Base-by-base conservation (phyloP, 1,140 invertebrate genomes). In the Drosophila arawakana region DNA sequence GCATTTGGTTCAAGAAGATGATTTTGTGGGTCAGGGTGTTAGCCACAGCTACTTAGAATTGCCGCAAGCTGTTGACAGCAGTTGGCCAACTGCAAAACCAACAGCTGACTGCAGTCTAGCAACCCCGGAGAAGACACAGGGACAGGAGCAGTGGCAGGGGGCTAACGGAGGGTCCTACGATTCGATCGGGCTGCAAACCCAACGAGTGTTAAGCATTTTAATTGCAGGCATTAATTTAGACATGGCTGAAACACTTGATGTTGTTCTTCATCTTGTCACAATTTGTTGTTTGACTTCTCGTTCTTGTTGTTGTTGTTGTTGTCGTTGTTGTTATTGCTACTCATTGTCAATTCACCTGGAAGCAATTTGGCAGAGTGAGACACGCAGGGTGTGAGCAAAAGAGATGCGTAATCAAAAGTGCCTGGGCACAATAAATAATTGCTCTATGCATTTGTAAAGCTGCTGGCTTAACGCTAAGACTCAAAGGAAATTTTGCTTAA, bases 201-300 rank as follows among this genome's bases (percentile, higher is more conserved):
- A 74, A 59, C 58, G 62, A 80, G 80, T 83, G 81, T 84, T 83
- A 76, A 84, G 73, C 81, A 77, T 80, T 83, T 83, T 83, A 83
- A 83, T 83, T 77, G 81, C 73, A 15, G 81, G 81, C 81, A 83
- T 83, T 83, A 77, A 83, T 84, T 80, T 63, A 61, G 73, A 84
- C 67, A 76, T 76, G 63, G 35, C 49, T 55, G 13, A 44, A 58
- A 58, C 55, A 58, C 55, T 58, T 58, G 37, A 21, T 47, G 57
- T 9, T 58, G 55, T 11, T 43, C 25, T 8, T 60, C 35, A 9
- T 62, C 15, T 62, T 49, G 60, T 39, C 50, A 21, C 47, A 52
- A 37, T 60, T 30, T 61, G 54, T 57, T 55, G 35, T 55, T 13
- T 13, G n/a, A 35, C 52, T 37, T 41, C 8, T 6, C 5, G 47